Conservation (phyloP, 2,113 vertebrate genomes). For the Chascanopsetta lugubris region DNA sequence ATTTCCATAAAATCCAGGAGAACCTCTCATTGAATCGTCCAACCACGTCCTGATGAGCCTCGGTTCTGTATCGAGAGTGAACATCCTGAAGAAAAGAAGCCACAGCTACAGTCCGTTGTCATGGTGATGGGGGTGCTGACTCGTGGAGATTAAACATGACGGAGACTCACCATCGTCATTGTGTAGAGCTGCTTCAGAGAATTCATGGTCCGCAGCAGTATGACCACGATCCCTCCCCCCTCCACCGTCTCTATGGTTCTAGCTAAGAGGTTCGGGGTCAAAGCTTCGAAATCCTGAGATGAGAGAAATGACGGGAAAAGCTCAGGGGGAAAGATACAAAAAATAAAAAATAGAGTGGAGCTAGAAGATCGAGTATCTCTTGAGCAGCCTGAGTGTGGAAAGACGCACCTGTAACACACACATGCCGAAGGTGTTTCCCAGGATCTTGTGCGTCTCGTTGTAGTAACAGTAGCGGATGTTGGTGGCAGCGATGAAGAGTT, state of each 20-base stretch:
- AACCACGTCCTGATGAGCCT: conserved; percentile 96
- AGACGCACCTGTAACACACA: conserved; percentile 91
- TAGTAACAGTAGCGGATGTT: conserved; percentile 99
- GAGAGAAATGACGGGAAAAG: too few species aligned
- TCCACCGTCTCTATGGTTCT: conserved; percentile 96
- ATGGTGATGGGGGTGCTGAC: background rate
- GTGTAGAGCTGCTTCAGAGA: conserved; percentile 97
- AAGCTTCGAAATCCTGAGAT: conserved; percentile 93
- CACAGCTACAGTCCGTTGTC: background rate
- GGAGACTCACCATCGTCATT: conserved; percentile 89
- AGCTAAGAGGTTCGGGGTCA: conserved; percentile 94
- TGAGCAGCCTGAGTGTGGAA: background rate
- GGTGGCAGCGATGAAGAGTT: conserved; percentile 94
- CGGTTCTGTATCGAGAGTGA: conserved; percentile 94
- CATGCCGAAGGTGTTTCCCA: conserved; percentile 97
- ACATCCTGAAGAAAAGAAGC: conserved; percentile 84
- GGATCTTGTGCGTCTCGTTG: conserved; percentile 96
- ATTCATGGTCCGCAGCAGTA: conserved; percentile 92
- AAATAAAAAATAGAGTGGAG: too few species aligned
- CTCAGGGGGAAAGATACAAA: too few species aligned
- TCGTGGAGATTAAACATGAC: background rate
- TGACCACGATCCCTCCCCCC: conserved; percentile 92
- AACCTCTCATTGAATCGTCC: conserved; percentile 97
- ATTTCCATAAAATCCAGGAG: background rate
- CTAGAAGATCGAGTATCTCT: too few species aligned